These are phyloP conservation scores for Charadrius vociferus DNA, from an alignment of 2,113 vertebrate species.

Conservation along the genomic window DNA sequence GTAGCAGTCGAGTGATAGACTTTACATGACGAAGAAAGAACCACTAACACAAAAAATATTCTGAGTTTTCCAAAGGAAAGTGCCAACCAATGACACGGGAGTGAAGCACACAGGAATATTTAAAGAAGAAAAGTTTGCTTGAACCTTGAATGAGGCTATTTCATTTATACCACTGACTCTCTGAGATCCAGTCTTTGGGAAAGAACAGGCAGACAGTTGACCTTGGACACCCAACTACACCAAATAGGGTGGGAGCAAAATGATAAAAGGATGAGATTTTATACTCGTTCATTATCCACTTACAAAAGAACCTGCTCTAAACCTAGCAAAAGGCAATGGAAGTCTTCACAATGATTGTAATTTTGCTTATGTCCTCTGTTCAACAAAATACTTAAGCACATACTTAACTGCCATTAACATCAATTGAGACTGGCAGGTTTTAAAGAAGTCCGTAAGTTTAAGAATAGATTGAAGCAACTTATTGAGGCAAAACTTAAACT, in stretches of 20 bases:
- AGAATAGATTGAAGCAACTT: neutral
- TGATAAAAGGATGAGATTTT: neutral
- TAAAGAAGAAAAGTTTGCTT: neutral
- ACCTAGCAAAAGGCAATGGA: neutral
- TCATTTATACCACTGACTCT: neutral
- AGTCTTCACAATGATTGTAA: neutral
- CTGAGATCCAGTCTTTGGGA: neutral
- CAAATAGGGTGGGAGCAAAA: neutral
- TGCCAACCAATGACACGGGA: neutral
- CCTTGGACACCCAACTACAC: neutral
- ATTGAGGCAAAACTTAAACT: neutral
- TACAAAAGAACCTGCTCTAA: neutral
- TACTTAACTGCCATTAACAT: neutral
- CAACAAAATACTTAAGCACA: neutral
- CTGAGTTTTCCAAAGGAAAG: neutral
- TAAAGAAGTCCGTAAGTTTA: neutral
- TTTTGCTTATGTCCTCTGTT: neutral
- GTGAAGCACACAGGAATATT: neutral
- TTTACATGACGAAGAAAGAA: neutral
- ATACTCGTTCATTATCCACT: neutral
- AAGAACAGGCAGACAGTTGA: neutral
- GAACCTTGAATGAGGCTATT: neutral
- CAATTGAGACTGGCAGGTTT: neutral
- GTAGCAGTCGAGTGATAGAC: neutral
- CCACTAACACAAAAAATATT: neutral